These are phyloP conservation scores for Caenorhabditis afra DNA, from an alignment of 2,888 invertebrate genomes.

Conservation along the genomic window DNA sequence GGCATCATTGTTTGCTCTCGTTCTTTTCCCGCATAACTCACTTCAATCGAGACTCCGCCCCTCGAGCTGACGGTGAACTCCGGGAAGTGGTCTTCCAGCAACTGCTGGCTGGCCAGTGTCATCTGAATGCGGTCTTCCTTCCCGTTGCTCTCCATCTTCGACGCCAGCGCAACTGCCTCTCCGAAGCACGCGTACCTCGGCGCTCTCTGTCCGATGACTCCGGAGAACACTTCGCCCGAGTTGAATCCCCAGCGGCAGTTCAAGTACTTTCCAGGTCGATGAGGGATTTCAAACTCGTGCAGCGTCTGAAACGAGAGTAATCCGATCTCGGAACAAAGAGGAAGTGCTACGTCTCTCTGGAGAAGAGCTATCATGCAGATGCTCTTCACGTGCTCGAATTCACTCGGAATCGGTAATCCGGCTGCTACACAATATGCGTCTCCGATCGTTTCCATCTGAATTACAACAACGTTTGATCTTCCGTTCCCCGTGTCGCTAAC, in stretches of 20 bases:
- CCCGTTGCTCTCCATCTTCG: conserved; percentile 79
- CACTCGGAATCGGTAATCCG: conserved; percentile 73
- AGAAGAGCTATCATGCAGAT: conserved; percentile 77
- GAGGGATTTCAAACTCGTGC: conserved; percentile 77
- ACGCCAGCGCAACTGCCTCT: conserved; percentile 75
- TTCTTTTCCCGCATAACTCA: conserved; percentile 5
- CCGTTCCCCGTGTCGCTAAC: conserved; percentile 35
- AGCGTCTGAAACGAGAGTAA: conserved; percentile 76
- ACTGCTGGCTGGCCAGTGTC: conserved; percentile 72
- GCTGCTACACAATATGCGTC: conserved; percentile 79
- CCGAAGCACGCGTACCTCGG: conserved; percentile 80
- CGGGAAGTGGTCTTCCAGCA: conserved; percentile 73
- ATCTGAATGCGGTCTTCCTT: conserved; percentile 77
- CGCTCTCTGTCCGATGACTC: conserved; percentile 78
- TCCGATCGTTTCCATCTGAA: conserved; percentile 77
- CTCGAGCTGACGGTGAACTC: conserved; percentile 69
- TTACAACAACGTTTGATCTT: neutral
- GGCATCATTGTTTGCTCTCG: neutral
- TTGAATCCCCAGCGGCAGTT: conserved; percentile 80
- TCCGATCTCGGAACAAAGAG: no score
- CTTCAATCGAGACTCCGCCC: conserved; percentile 42
- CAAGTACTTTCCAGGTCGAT: conserved; percentile 74
- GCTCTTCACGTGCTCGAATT: conserved; percentile 72
- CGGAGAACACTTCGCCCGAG: conserved; percentile 78
- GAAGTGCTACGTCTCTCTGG: conserved; percentile 75